A percentile compares a stretch with the other conserved stretches of the same genome.
phyloP scores from a whole-genome alignment of 2,888 invertebrate genomes.

The Stenolophus ochropezus region DNA sequence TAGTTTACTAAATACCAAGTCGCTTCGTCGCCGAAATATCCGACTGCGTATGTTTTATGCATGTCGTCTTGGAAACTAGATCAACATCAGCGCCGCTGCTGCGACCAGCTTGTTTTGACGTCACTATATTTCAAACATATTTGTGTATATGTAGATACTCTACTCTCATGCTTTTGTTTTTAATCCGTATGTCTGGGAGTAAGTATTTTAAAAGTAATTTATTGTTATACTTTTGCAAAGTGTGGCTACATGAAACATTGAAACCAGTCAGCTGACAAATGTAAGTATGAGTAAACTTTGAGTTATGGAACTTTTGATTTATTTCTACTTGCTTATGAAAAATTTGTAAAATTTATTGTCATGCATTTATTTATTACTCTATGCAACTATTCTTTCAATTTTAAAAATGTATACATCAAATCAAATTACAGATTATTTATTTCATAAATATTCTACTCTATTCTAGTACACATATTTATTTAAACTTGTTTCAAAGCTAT shows the following conservation, averaged over 20 bases:
- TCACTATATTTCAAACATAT: slow-evolving; percentile 22
- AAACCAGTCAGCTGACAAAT: neutral
- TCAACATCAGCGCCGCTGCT: slow-evolving; percentile 24
- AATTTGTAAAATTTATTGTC: neutral
- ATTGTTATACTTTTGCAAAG: neutral
- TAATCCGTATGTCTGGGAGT: neutral
- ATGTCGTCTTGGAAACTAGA: slow-evolving; percentile 54
- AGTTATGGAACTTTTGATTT: neutral
- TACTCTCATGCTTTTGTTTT: neutral
- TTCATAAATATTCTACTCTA: too few relatives aligned
- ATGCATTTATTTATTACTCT: neutral
- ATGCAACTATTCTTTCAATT: too few relatives aligned
- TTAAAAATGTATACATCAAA: too few relatives aligned
- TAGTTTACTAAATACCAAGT: slow-evolving; percentile 57
- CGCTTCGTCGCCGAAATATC: slow-evolving; percentile 48
- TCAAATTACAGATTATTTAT: too few relatives aligned
- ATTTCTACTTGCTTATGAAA: neutral
- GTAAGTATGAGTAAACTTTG: neutral
- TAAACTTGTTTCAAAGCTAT: too few relatives aligned
- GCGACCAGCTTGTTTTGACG: slow-evolving; percentile 28
- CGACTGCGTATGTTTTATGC: slow-evolving; percentile 52
- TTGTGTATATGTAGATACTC: neutral
- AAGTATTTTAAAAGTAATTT: neutral
- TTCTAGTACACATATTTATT: too few relatives aligned
- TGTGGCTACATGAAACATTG: neutral